Percentiles rank a stretch among this genome's conserved stretches.
Evolutionary conservation across 2,113 vertebrate species (phyloP).

Genomic region (Megaceryle torquata): DNA sequence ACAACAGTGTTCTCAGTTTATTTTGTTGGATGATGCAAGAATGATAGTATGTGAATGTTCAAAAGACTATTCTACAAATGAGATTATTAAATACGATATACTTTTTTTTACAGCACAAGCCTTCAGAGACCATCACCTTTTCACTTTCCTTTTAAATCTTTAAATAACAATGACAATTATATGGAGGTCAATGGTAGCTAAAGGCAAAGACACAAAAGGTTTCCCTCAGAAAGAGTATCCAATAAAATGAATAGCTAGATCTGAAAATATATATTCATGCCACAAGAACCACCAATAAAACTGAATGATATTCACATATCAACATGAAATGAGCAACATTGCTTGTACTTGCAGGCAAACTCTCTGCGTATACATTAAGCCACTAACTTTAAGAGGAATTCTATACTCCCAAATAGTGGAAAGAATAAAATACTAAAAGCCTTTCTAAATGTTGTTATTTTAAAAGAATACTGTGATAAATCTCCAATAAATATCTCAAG

Average conservation of each 20-base stretch:
- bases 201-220: conserved; percentile 31
- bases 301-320: not conserved
- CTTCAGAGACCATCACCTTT: not conserved
- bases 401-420: not conserved
- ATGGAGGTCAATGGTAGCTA: conserved; percentile 5
- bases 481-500: not conserved
- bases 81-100: not conserved
- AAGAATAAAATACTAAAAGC: not conserved
- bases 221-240: not conserved
- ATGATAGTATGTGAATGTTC: not conserved
- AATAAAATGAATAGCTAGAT: not conserved
- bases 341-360: not conserved
- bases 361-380: not conserved
- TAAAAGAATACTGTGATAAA: not conserved
- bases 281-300: not conserved
- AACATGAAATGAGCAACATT: not conserved
- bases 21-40: not conserved
- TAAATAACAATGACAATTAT: conserved; percentile 8
- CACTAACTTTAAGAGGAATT: not conserved
- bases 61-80: not conserved
- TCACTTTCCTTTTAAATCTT: conserved; percentile 11
- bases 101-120: not conserved
- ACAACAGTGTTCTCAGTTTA: not conserved
- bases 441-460: not conserved
- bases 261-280: not conserved